Base-by-base conservation (phyloP, 2,113 vertebrate species). In the Eulacestoma nigropectus region DNA sequence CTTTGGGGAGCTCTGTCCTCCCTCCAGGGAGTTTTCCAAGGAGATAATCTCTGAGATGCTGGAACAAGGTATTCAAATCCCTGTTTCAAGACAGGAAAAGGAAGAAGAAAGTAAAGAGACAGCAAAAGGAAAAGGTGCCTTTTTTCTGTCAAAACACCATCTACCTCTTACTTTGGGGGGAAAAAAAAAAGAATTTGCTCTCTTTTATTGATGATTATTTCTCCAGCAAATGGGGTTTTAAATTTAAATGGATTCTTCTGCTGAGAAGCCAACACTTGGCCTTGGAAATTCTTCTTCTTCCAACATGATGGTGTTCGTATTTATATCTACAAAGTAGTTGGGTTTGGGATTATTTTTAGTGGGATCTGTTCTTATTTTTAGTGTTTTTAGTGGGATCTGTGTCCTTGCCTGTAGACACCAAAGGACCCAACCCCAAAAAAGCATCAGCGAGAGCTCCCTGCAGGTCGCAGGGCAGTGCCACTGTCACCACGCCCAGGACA, bases 41-140 rank as follows among this genome's bases (percentile, higher is more conserved):
- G 44, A 93, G 69, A 93, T 96, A 96, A 96, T 96, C 94, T 87
- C 64, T 41, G 76, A 92, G 94, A 63, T 60, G 57, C 67, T 77
- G 64, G 56, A 94, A 92, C 32, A 16, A 92, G 91, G 87, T 69
- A 88, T 96, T 96, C 81, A 91, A 94, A 90, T 96, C 59, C 81
- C 89, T 65, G 59, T 17, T 84, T 88, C 81, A 52, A 57, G 65
- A 16, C 30, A 79, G 76, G 60, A 26, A 47, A 90, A 89, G 39
- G 26, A 76, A 92, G 42, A 94, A 96, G 76, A 96, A 94, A 93
- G 82, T 14, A 33, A 86, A 91, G 49, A 95, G 39, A 21, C 44
- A 89, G 60, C 29, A 70, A 73, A 92, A 91, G 49, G 74, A 77
- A 87, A 89, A 89, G n/a, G 37, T 87, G 50, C 13, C 22, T 92